Evolutionary conservation across 2,113 vertebrate species (phyloP).

Genomic region (Rhombomys opimus): DNA sequence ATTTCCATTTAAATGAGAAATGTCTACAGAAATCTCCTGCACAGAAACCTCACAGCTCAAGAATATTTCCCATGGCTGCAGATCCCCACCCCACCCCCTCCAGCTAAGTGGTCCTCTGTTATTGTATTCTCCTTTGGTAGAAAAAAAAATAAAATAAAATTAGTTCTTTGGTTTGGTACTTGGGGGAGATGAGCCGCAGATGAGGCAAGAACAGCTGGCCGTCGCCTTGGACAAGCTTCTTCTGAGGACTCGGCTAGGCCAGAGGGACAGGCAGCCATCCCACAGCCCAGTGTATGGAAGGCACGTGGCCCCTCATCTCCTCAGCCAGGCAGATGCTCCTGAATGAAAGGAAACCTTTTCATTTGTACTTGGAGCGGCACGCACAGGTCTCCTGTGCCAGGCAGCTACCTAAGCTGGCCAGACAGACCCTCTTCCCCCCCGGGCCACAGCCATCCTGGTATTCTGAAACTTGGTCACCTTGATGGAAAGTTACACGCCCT

Average conservation of each 20-base stretch:
- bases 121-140: conserved; percentile 1
- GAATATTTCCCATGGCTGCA: conserved; percentile 51
- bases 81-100: neutral
- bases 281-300: neutral
- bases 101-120: conserved; percentile 9
- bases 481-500: neutral
- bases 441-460: too few relatives aligned
- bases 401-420: neutral
- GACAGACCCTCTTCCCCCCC: neutral
- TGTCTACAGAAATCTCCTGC: conserved; percentile 58
- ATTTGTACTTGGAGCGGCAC: neutral
- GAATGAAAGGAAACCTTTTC: neutral
- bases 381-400: accelerated
- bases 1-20: conserved; percentile 78
- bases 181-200: conserved; percentile 8
- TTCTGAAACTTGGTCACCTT: neutral
- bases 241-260: neutral
- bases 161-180: conserved; percentile 47
- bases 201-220: neutral
- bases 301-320: neutral
- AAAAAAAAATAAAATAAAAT: conserved; percentile 28
- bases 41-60: conserved; percentile 70
- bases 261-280: neutral
- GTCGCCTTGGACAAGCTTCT: neutral
- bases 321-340: neutral